A percentile compares a stretch with the other conserved stretches of the same genome.
Conservation (phyloP, 2,888 invertebrate genomes). For the Notodonta dromedarius region DNA sequence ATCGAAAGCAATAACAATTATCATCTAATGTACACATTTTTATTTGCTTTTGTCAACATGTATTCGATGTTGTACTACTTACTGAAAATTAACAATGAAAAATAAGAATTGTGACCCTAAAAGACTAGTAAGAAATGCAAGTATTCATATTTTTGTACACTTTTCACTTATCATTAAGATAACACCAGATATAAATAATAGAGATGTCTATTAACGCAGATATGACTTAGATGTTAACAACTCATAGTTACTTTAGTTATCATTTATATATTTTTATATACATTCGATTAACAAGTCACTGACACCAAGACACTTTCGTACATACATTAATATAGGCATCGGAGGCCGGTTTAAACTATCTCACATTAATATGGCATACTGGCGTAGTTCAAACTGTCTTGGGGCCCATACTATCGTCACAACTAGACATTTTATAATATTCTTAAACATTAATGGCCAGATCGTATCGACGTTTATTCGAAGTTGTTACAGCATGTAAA, state of each 20-base stretch:
- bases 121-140: slow-evolving; percentile 82
- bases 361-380: slow-evolving; percentile 43
- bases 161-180: slow-evolving; percentile 79
- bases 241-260: slow-evolving; percentile 53
- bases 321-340: slow-evolving; percentile 23
- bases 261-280: slow-evolving; percentile 45
- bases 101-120: slow-evolving; percentile 72
- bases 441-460: slow-evolving; percentile 25
- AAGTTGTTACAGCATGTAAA: slow-evolving; percentile 4
- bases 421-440: slow-evolving; percentile 17
- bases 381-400: slow-evolving; percentile 33
- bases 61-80: slow-evolving; percentile 49
- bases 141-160: slow-evolving; percentile 78
- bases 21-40: slow-evolving; percentile 53
- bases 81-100: slow-evolving; percentile 53
- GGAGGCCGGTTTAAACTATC: slow-evolving; percentile 31
- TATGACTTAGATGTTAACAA: slow-evolving; percentile 80
- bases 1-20: slow-evolving; percentile 59
- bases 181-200: slow-evolving; percentile 80
- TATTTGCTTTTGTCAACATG: slow-evolving; percentile 41
- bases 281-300: slow-evolving; percentile 29
- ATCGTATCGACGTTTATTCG: slow-evolving; percentile 16
- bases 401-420: slow-evolving; percentile 24
- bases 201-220: slow-evolving; percentile 72
- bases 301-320: slow-evolving; percentile 40